Evolutionary conservation across 1,140 invertebrate species (phyloP), one percentile per base, ranked within the genome.

Genomic region (Metopolophium dirhodum): DNA sequence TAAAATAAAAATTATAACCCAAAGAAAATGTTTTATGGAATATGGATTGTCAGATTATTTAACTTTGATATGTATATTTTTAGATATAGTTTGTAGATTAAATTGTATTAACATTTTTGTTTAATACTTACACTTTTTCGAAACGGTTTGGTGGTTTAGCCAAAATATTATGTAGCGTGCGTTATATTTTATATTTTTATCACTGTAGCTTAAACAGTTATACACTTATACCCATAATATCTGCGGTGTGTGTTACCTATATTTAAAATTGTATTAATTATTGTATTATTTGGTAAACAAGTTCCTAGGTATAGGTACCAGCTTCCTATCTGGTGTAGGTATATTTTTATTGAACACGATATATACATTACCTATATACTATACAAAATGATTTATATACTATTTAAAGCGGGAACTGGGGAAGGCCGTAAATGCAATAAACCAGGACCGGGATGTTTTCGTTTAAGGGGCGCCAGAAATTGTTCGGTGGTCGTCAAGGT

Each of bases 401-500:
- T 54, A 68, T 88, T 11, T 89, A 68, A 68, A n/a, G 30, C 51
- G 4, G 30, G 61, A n/a, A 54, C 7, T 26, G 35, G 2, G 2
- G n/a, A 54, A 51, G 22, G n/a, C 87, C 3, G 37, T 35, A 26
- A 89, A 35, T n/a, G 86, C n/a, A 37, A 61, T 61, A 61, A 61
- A 61, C 51, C 54, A 18, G 89, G 61, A 54, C 87, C 49, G 20
- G 20, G 87, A 88, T 26, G 30, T 90, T 90, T 90, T 68, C 61
- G 37, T 45, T 57, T 30, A 90, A 90, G 26, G 89, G 89, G n/a
- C 54, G 49, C 49, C 51, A 82, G 90, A 61, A 90, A 90, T 82
- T 82, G 61, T 35, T 37, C 45, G 45, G 49, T 41, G 77, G 91
- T 93, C 68, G 68, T 83, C 91, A 83, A 93, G 91, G 91, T 93